Conservation (phyloP, 2,888 invertebrate genomes). For the Heliconius hortense region DNA sequence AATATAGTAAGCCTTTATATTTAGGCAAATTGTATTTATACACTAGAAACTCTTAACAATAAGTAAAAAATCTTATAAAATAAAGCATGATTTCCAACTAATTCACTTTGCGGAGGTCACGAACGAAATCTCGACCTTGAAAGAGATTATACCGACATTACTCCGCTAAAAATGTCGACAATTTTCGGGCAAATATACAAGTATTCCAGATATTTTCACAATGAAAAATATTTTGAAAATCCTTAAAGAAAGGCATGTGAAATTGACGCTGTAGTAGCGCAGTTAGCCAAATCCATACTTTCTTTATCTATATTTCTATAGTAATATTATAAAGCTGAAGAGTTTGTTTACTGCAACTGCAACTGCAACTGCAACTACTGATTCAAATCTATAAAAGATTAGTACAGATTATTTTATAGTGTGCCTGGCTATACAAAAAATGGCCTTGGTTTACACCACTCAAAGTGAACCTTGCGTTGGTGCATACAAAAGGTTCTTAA, state of each 20-base stretch:
- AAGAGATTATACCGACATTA: constrained; percentile 9
- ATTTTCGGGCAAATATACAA: constrained; percentile 9
- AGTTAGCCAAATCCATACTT: too few relatives aligned
- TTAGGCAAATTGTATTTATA: background rate
- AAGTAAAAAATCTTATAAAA: constrained; percentile 9
- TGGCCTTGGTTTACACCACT: background rate
- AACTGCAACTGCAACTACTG: too few relatives aligned
- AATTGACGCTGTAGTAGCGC: too few relatives aligned
- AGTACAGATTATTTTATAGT: too few relatives aligned
- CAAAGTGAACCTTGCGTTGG: background rate
- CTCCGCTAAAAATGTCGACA: constrained; percentile 9
- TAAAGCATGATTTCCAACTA: constrained; percentile 2
- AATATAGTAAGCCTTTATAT: background rate
- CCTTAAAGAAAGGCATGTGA: background rate
- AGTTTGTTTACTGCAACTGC: too few relatives aligned
- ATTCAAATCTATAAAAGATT: too few relatives aligned
- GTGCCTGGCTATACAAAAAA: too few relatives aligned
- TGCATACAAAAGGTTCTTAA: background rate
- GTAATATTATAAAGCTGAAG: too few relatives aligned
- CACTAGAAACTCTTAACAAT: background rate
- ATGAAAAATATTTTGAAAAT: constrained; percentile 10
- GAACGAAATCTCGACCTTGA: constrained; percentile 20
- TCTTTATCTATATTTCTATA: too few relatives aligned
- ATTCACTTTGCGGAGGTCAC: constrained; percentile 18
- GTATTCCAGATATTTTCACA: constrained; percentile 6